Evolutionary conservation across 2,888 invertebrate genomes (phyloP).

Genomic region (Eristalinus aeneus): DNA sequence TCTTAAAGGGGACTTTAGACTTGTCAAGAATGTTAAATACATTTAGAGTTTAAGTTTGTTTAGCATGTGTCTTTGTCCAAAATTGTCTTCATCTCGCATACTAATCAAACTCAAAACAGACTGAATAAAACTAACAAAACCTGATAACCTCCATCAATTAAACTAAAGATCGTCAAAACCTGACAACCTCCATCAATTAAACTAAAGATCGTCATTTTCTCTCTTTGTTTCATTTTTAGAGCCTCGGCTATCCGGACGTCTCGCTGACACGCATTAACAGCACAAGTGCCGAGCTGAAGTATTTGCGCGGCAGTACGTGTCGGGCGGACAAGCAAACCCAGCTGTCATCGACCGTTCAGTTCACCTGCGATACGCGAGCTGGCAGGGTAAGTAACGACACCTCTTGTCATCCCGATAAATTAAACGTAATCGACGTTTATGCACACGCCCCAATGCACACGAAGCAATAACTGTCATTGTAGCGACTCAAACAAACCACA

Average conservation of each 20-base stretch:
- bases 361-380: constrained; percentile 77
- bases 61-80: too few relatives aligned
- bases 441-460: background rate
- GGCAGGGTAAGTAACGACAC: constrained; percentile 77
- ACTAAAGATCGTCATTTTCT: too few relatives aligned
- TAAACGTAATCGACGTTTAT: background rate
- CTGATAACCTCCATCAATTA: too few relatives aligned
- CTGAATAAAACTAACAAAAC: too few relatives aligned
- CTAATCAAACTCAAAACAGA: too few relatives aligned
- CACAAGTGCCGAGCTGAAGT: constrained; percentile 76
- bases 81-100: too few relatives aligned
- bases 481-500: constrained; percentile 11
- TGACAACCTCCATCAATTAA: too few relatives aligned
- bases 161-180: too few relatives aligned
- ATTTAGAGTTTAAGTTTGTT: too few relatives aligned
- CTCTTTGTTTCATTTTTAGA: constrained; percentile 73
- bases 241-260: constrained; percentile 78
- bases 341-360: constrained; percentile 77
- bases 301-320: constrained; percentile 77
- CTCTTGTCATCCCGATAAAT: background rate
- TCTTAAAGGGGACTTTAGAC: too few relatives aligned
- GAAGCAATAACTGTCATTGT: constrained; percentile 14
- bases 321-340: constrained; percentile 74
- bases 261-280: constrained; percentile 75
- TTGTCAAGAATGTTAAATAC: too few relatives aligned